Evolutionary conservation across 2,888 invertebrate species (phyloP).

Genomic region (Euphydryas editha): DNA sequence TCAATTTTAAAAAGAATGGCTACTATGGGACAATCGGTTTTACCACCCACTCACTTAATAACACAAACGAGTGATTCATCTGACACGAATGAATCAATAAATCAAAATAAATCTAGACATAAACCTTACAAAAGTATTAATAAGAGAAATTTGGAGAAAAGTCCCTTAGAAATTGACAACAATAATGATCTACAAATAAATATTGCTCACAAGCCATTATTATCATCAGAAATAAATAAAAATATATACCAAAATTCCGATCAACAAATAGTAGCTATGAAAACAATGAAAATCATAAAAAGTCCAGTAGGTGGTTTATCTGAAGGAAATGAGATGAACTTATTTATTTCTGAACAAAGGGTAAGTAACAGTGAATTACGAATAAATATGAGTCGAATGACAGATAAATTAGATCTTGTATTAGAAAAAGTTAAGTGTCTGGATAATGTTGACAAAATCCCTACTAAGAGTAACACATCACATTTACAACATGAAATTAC

Average conservation of each 20-base stretch:
- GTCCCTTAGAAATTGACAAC: slow-evolving; percentile 45
- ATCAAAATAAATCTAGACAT: slow-evolving; percentile 57
- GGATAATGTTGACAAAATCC: slow-evolving; percentile 46
- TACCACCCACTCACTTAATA: slow-evolving; percentile 55
- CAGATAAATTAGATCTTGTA: slow-evolving; percentile 67
- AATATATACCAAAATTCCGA: slow-evolving; percentile 44
- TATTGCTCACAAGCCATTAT: slow-evolving; percentile 41
- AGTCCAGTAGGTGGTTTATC: slow-evolving; percentile 44
- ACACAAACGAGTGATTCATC: slow-evolving; percentile 68
- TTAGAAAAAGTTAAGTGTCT: slow-evolving; percentile 57
- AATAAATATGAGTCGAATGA: slow-evolving; percentile 68
- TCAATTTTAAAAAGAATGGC: slow-evolving; percentile 74
- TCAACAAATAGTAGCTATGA: slow-evolving; percentile 59
- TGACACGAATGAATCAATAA: slow-evolving; percentile 58
- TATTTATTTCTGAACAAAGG: slow-evolving; percentile 70
- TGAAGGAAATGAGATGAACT: slow-evolving; percentile 54
- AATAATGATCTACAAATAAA: slow-evolving; percentile 45
- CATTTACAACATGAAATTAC: slow-evolving; percentile 60
- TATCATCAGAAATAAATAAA: slow-evolving; percentile 13
- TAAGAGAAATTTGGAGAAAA: slow-evolving; percentile 54
- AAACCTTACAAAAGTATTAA: slow-evolving; percentile 56
- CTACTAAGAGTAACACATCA: slow-evolving; percentile 27
- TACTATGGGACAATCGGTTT: slow-evolving; percentile 72
- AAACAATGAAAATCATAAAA: slow-evolving; percentile 44
- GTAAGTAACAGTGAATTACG: slow-evolving; percentile 71